A percentile compares a stretch with the other conserved stretches of the same genome.
phyloP scores from a whole-genome alignment of 2,113 vertebrate genomes.

The Lanius collurio region DNA sequence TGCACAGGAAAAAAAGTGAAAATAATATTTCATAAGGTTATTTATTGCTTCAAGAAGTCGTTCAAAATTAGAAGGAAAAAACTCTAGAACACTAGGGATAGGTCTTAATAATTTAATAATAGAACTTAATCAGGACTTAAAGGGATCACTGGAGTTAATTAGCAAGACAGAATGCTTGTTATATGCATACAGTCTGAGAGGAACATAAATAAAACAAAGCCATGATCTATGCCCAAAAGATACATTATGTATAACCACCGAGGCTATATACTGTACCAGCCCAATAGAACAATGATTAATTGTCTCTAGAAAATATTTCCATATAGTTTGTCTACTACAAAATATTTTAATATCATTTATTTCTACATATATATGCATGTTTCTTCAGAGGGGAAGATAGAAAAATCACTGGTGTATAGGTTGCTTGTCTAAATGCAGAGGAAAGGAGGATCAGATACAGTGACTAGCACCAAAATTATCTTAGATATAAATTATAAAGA shows the following conservation, averaged over 20 bases:
- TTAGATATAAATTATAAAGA: neutral
- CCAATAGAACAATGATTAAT: neutral
- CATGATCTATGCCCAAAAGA: neutral
- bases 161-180: slow-evolving; percentile 23
- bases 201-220: slow-evolving; percentile 35
- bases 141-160: slow-evolving; percentile 43
- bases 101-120: slow-evolving; percentile 43
- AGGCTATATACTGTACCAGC: neutral
- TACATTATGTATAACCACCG: neutral
- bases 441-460: neutral
- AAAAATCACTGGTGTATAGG: neutral
- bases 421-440: neutral
- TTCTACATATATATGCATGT: neutral
- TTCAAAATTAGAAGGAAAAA: neutral
- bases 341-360: neutral
- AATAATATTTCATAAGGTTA: neutral
- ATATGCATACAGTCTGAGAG: neutral
- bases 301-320: neutral
- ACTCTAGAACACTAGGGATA: neutral
- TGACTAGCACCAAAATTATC: neutral
- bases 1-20: neutral
- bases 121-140: slow-evolving; percentile 16
- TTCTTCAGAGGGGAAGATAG: neutral
- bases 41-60: neutral
- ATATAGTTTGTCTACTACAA: neutral